Base-by-base conservation (phyloP, 2,113 vertebrate species). In the Pollachius pollachius region DNA sequence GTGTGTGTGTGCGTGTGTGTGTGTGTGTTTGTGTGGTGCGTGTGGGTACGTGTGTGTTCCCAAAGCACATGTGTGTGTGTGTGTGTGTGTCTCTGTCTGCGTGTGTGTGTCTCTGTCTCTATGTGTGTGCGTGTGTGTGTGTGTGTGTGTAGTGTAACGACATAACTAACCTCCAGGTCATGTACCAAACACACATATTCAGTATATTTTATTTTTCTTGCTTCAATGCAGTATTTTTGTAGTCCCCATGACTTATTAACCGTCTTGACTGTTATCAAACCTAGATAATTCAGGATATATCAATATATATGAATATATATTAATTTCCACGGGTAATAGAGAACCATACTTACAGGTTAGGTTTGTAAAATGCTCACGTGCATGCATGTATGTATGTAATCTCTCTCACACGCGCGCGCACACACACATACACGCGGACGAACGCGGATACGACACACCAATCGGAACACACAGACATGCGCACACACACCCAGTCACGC, bases 201-300 rank as follows among this genome's bases (percentile, higher is more conserved):
- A 71, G 41, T 48, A 89, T 78, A 88, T 79, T 85, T 75, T 91
- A 89, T 89, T 88, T 90, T 90, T 68, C 85, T 81, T 65, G 59
- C 63, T 81, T 78, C 72, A 87, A 76, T 84, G 80, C 87, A 83
- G 86, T 91, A 89, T 91, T 89, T 90, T 88, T 90, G 87, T 89
- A 90, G 88, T 88, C 88, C 83, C 75, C 76, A 65, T 64, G 88
- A 89, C 89, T 85, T 81, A 71, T 83, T 71, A n/a, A 15, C 80
- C 85, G 86, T 84, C 70, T 87, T 86, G 88, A 91, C 88, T 91
- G 88, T 89, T 91, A 91, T 88, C 66, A 75, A 85, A 85, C 66
- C 69, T 76, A 84, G 80, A 65, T 72, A 77, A 83, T 89, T 89
- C 84, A 91, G 86, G 87, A 89, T 85, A 77, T 79, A 83, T 76